Evolutionary conservation across 37 sponge, comb jelly and placozoan genomes (phyloP), one percentile per base, ranked within the genome.

Genomic region (Aplysina aerophoba): DNA sequence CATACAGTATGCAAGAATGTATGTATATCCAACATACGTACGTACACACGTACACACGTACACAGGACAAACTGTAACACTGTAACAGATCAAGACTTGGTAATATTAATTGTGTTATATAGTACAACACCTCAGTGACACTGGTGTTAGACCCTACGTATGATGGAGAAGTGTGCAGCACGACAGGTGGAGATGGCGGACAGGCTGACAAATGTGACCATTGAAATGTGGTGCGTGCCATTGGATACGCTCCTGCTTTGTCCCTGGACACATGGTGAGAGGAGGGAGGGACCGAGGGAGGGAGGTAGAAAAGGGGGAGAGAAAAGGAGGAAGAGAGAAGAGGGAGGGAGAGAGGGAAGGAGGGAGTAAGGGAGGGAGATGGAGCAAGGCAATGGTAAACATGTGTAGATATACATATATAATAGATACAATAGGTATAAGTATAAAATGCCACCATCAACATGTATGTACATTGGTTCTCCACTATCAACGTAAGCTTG

Each of bases 211-310:
- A 64, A 6, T 25, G 30, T 30, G 30, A 30, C 66, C 3, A 64
- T 30, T 30, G 27, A 31, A 30, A 5, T 64, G 66, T 64, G 30
- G 30, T 30, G 28, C 25, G 12, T 31, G 3, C 3, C 50, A 44
- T 44, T 44, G 87, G 90, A 86, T 91, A 94, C 93, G 74, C 88
- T 81, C 95, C 95, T 35, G 95, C 95, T 41, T 95, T 95, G 84
- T 95, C 95, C 75, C 95, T 95, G 87, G 6, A 8, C 6, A 8
- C 50, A 44, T 44, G 50, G 50, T 44, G 50, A 44, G 50, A 8
- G 50, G 50, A 44, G 50, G 50, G 50, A 8, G 50, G 8, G 50
- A 8, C 3, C 6, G 8, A 8, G 50, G 50, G 8, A 8, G 50
- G 50, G 50, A 8, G 8, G 50, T 3, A 44, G 50, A 44, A 8